Percentiles rank a stretch among this genome's conserved stretches.
Conservation (phyloP, 2,797 vertebrate genomes). For the Sorex maritimensis region DNA sequence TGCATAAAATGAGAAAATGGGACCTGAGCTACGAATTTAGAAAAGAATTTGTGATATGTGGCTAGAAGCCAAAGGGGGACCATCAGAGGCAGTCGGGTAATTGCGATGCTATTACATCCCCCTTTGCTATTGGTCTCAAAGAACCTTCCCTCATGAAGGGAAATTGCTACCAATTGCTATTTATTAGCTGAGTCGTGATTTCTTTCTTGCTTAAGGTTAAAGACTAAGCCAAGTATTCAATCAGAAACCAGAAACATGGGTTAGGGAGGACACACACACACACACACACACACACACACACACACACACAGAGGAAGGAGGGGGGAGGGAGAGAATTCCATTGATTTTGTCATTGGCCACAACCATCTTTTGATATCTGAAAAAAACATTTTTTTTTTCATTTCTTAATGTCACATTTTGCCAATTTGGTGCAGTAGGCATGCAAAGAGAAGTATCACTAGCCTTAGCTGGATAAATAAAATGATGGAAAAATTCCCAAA, state of each 20-base stretch:
- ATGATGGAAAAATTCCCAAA: neutral
- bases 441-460: no score
- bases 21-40: constrained; percentile 75
- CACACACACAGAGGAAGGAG: neutral
- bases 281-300: no score
- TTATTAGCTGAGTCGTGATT: constrained; percentile 28
- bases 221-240: constrained; percentile 12
- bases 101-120: neutral
- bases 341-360: neutral
- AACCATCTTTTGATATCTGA: neutral
- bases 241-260: neutral
- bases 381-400: neutral
- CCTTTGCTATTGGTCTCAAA: constrained; percentile 14
- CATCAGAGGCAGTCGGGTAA: neutral
- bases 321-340: neutral
- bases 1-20: constrained; percentile 74
- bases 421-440: no score
- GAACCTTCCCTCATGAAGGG: neutral
- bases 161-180: constrained; percentile 31
- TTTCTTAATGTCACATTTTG: neutral
- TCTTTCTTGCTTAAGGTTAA: constrained; percentile 55
- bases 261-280: neutral
- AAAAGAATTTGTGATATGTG: constrained; percentile 67
- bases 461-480: neutral
- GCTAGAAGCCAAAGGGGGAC: neutral